Evolutionary conservation across 2,113 vertebrate species (phyloP).

Genomic region (Sapayoa aenigma): DNA sequence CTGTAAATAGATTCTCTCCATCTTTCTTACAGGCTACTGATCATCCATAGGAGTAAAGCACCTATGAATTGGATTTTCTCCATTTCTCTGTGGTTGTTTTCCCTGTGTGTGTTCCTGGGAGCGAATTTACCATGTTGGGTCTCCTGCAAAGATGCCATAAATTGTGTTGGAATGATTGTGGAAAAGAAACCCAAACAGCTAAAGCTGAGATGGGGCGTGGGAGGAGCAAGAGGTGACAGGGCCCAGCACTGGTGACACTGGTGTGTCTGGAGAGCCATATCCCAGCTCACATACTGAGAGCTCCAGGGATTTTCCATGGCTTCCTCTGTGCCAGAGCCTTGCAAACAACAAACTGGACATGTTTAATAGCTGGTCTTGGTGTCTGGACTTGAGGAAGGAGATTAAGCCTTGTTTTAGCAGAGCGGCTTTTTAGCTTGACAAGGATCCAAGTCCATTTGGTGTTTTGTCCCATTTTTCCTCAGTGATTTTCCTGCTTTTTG

Average conservation of each 20-base stretch:
- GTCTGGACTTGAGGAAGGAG: neutral
- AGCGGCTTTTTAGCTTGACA: neutral
- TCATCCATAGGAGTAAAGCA: neutral
- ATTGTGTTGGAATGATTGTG: neutral
- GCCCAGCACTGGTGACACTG: neutral
- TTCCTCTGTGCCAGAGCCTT: neutral
- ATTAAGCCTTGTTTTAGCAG: neutral
- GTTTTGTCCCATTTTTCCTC: neutral
- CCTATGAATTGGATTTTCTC: neutral
- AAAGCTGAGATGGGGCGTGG: neutral
- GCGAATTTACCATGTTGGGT: neutral
- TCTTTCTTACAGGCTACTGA: neutral
- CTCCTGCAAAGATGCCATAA: neutral
- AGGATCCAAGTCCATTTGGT: neutral
- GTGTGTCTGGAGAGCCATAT: neutral
- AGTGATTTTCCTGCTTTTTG: neutral
- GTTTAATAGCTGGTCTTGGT: neutral
- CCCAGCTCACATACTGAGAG: neutral
- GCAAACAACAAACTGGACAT: neutral
- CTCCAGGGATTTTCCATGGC: neutral
- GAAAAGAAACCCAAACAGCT: neutral
- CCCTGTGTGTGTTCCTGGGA: neutral
- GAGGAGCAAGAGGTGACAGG: neutral
- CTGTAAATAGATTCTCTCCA: neutral
- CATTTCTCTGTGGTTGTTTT: neutral